Conservation (phyloP, 2,113 vertebrate species). For the human (Homo sapiens) region DNA sequence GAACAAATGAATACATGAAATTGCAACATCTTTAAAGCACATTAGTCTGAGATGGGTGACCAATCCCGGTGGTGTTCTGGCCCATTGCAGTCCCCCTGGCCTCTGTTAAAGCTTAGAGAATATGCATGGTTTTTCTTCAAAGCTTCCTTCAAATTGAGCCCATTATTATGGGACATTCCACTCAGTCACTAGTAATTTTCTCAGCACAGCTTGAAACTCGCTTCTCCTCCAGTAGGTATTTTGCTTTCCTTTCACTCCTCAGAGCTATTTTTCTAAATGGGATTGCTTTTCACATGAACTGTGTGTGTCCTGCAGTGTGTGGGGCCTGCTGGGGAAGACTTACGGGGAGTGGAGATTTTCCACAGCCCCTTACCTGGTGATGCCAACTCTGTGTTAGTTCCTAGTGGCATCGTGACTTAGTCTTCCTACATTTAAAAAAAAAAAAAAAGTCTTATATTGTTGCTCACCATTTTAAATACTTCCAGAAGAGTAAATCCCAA, state of each 20-base stretch:
- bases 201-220: not conserved
- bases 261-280: not conserved
- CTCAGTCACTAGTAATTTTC: not conserved
- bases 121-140: not conserved
- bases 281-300: not conserved
- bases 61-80: not conserved
- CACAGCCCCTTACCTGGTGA: not conserved
- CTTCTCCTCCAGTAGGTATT: not conserved
- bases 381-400: not conserved
- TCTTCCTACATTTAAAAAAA: not conserved
- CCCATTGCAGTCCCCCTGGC: not conserved
- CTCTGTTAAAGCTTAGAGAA: not conserved
- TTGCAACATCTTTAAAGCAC: not conserved
- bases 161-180: not conserved
- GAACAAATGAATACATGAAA: not conserved
- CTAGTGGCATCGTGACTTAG: not conserved
- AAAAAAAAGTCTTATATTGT: not conserved
- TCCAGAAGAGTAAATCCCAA: not conserved
- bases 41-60: not conserved
- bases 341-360: not conserved
- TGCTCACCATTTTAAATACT: not conserved
- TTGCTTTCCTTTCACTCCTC: not conserved
- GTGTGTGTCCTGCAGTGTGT: not conserved
- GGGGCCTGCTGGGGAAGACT: not conserved
- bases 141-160: not conserved